Evolutionary conservation across 2,797 vertebrate genomes (phyloP).

Genomic region (Apogon hyalosoma): DNA sequence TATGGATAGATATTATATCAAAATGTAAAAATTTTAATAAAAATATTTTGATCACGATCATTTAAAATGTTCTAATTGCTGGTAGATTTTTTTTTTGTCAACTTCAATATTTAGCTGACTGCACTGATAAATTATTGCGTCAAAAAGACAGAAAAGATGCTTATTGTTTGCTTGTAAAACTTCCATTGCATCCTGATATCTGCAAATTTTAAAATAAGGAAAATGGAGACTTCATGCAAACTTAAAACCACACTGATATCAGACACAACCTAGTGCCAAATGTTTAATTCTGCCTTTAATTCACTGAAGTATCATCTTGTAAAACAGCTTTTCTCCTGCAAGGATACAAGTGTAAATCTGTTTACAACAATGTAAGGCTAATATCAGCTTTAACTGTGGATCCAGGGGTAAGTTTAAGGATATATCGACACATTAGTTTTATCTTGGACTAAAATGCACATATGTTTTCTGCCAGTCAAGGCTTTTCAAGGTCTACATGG

Average conservation of each 20-base stretch:
- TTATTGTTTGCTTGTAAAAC: neutral
- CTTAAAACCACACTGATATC: slow-evolving; percentile 23
- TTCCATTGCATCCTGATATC: neutral
- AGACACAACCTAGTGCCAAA: slow-evolving; percentile 1
- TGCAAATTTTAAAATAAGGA: slow-evolving; percentile 20
- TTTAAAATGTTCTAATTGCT: too few species aligned
- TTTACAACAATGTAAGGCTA: neutral
- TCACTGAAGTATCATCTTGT: neutral
- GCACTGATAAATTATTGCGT: neutral
- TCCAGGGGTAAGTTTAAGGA: neutral
- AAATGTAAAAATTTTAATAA: too few species aligned
- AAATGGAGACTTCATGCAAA: slow-evolving; percentile 4
- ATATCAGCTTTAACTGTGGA: neutral
- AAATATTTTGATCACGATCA: too few species aligned
- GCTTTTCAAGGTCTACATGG: slow-evolving; percentile 31
- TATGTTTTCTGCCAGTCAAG: slow-evolving; percentile 16
- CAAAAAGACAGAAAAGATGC: neutral
- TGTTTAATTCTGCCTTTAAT: neutral
- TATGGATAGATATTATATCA: too few species aligned
- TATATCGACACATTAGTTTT: neutral
- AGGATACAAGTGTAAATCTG: slow-evolving; percentile 1
- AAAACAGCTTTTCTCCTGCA: neutral
- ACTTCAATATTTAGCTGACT: neutral
- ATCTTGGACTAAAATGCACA: neutral
- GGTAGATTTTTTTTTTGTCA: too few species aligned